Evolutionary conservation across 2,113 vertebrate genomes (phyloP).

Genomic region (Pipa parva): DNA sequence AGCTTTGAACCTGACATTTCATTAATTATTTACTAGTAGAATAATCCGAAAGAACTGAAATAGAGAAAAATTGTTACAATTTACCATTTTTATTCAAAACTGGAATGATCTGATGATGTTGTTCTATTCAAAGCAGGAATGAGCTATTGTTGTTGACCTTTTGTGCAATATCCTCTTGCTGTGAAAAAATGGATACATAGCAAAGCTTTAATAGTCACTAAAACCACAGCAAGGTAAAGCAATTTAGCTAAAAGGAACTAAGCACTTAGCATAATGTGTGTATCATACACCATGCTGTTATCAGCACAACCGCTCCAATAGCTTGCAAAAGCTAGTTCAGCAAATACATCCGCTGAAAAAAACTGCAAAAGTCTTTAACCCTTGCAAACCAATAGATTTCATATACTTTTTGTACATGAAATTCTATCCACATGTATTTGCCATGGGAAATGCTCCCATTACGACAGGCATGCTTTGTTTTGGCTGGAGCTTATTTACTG

Average conservation of each 20-base stretch:
- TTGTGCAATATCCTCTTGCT: background rate
- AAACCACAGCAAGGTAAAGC: conserved; percentile 10
- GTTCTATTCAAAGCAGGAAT: background rate
- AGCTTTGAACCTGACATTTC: too few species aligned
- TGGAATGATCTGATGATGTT: background rate
- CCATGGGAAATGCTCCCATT: too few species aligned
- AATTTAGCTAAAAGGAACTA: conserved; percentile 16
- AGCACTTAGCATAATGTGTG: conserved; percentile 13
- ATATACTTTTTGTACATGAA: too few species aligned
- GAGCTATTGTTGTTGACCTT: conserved; percentile 1
- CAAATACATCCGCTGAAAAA: conserved; percentile 1
- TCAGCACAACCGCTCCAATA: background rate
- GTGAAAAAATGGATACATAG: background rate
- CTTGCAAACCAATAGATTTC: too few species aligned
- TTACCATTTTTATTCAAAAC: background rate
- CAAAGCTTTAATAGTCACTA: background rate
- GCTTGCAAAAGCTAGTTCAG: background rate
- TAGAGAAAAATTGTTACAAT: background rate
- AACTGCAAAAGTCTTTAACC: background rate
- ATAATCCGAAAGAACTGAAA: too few species aligned
- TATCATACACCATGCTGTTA: background rate
- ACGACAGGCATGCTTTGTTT: too few species aligned
- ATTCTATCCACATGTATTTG: too few species aligned
- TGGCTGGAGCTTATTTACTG: too few species aligned
- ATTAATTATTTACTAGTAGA: too few species aligned